phyloP scores from a whole-genome alignment of 2,888 invertebrate genomes.

The Agonopterix arenella region DNA sequence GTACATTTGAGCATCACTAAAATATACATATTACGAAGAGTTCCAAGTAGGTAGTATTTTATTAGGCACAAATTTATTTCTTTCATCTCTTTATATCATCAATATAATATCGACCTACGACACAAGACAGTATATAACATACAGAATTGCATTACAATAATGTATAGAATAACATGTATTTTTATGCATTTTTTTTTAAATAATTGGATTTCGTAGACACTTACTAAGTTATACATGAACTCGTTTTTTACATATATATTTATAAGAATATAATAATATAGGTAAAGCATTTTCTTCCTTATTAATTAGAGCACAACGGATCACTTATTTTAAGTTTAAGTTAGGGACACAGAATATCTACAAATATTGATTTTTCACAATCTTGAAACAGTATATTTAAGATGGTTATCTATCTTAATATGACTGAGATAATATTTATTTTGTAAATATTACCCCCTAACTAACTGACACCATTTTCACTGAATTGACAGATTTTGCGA shows the following conservation, averaged over 20 bases:
- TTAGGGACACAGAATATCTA: conserved; percentile 66
- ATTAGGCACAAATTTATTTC: conserved; percentile 70
- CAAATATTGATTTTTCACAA: conserved; percentile 48
- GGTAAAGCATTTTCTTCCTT: conserved; percentile 74
- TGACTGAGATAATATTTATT: conserved; percentile 43
- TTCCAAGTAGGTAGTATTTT: conserved; percentile 40
- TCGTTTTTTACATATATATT: conserved; percentile 71
- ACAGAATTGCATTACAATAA: conserved; percentile 36
- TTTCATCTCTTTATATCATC: conserved; percentile 20
- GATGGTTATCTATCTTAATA: conserved; percentile 52
- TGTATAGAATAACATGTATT: conserved; percentile 52
- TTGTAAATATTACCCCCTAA: conserved; percentile 43
- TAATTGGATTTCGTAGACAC: conserved; percentile 69
- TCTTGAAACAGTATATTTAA: conserved; percentile 52
- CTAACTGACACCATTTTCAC: conserved; percentile 67
- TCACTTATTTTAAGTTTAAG: conserved; percentile 42
- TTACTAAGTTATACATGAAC: conserved; percentile 66
- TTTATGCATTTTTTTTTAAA: conserved; percentile 49
- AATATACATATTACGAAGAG: conserved; percentile 49
- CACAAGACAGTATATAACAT: conserved; percentile 50
- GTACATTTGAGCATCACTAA: conserved; percentile 70
- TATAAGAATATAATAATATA: conserved; percentile 75
- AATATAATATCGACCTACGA: conserved; percentile 44
- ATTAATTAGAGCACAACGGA: conserved; percentile 67
- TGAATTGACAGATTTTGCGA: conserved; percentile 67